Evolutionary conservation across 2,797 vertebrate species (phyloP).

Genomic region (Argentina silus): DNA sequence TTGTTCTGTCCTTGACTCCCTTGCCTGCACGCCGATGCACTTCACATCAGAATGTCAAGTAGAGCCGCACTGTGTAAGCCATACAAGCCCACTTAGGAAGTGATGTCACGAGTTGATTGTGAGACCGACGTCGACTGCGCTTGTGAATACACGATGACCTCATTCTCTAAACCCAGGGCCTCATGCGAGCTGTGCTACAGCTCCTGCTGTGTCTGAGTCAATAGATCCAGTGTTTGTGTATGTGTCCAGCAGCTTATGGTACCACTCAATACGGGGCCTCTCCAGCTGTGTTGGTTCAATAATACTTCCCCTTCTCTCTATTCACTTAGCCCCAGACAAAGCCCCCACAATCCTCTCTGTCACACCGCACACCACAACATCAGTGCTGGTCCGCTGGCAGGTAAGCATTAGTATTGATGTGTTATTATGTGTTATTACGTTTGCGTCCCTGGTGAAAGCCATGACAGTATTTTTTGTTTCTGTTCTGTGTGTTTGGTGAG

Average conservation of each 20-base stretch:
- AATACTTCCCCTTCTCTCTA: slow-evolving; percentile 1
- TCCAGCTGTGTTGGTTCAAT: slow-evolving; percentile 35
- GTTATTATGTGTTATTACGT: neutral
- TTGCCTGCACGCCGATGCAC: too few species aligned
- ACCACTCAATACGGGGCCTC: slow-evolving; percentile 40
- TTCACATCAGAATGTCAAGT: neutral
- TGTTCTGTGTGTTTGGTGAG: neutral
- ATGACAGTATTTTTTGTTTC: too few species aligned
- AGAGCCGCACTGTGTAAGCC: neutral
- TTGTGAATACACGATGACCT: neutral
- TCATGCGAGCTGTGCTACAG: neutral
- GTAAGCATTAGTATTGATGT: slow-evolving; percentile 62
- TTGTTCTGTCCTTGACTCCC: too few species aligned
- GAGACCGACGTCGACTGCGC: neutral
- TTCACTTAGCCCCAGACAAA: slow-evolving; percentile 74
- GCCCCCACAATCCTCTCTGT: slow-evolving; percentile 89
- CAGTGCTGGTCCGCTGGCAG: slow-evolving; percentile 96
- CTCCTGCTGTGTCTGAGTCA: slow-evolving; percentile 22
- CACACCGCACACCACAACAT: slow-evolving; percentile 93
- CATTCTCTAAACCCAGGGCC: neutral
- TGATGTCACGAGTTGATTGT: neutral
- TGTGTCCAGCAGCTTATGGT: slow-evolving; percentile 47
- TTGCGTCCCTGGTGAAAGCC: neutral
- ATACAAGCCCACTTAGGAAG: neutral
- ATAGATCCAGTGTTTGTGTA: slow-evolving; percentile 22